These are phyloP conservation scores for Eurystomus gularis DNA, from an alignment of 2,113 vertebrate species.

Conservation along the genomic window DNA sequence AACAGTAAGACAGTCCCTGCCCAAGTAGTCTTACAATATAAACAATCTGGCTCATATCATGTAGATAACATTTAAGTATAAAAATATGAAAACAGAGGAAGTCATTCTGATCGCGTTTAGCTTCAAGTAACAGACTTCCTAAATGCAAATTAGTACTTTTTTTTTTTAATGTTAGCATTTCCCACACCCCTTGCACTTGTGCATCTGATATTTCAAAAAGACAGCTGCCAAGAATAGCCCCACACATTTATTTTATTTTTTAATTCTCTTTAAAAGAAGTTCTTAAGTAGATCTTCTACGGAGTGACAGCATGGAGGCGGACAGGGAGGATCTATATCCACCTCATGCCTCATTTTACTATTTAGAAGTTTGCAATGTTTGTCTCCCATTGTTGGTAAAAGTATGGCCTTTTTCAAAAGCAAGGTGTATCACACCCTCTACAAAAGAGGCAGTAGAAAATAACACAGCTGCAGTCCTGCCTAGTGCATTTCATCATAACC, in stretches of 20 bases:
- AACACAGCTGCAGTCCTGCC: not conserved
- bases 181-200: not conserved
- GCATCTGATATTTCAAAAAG: not conserved
- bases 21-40: not conserved
- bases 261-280: not conserved
- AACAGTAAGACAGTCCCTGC: not conserved
- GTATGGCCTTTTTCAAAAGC: not conserved
- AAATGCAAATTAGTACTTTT: not conserved
- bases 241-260: fast-evolving
- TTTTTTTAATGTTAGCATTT: not conserved
- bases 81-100: not conserved
- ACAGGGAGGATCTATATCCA: not conserved
- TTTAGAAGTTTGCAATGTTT: not conserved
- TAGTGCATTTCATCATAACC: not conserved
- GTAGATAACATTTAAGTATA: not conserved
- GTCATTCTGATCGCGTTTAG: not conserved
- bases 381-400: not conserved
- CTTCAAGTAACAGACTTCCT: not conserved
- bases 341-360: not conserved
- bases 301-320: not conserved
- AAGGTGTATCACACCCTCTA: fast-evolving
- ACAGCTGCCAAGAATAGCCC: not conserved
- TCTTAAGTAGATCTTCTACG: not conserved
- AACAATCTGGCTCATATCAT: not conserved
- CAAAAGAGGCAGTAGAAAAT: not conserved